Evolutionary conservation across 2,888 invertebrate genomes (phyloP).

Genomic region (Aphodius granarius): DNA sequence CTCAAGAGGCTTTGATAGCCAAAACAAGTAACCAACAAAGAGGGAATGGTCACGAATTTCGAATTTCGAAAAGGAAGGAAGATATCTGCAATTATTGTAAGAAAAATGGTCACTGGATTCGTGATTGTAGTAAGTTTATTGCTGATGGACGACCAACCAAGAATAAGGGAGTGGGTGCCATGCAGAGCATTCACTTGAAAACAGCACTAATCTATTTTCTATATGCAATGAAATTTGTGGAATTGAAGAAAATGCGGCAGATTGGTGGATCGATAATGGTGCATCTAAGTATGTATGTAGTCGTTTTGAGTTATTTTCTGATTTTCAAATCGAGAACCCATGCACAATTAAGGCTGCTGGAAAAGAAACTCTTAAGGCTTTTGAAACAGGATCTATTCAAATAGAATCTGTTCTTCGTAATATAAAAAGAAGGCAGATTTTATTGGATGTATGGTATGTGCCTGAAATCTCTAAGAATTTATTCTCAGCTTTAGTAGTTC

Average conservation of each 20-base stretch:
- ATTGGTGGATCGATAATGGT: constrained; percentile 44
- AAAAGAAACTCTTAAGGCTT: constrained; percentile 29
- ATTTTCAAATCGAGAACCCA: neutral
- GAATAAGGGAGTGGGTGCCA: constrained; percentile 14
- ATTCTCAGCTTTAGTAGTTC: constrained; percentile 37
- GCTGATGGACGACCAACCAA: constrained; percentile 34
- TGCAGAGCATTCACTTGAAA: constrained; percentile 13
- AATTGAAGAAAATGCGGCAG: constrained; percentile 23
- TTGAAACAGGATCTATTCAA: constrained; percentile 26
- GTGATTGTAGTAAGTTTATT: constrained; percentile 36
- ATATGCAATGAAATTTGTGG: constrained; percentile 28
- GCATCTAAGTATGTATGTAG: constrained; percentile 41
- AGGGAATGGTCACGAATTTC: neutral
- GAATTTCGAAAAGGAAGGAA: neutral
- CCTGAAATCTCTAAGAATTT: constrained; percentile 37
- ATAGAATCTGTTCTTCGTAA: neutral
- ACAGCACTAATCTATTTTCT: constrained; percentile 1
- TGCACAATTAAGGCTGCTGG: constrained; percentile 31
- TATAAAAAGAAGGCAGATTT: constrained; percentile 18
- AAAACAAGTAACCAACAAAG: neutral
- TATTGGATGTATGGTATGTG: constrained; percentile 37
- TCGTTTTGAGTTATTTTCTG: constrained; percentile 14
- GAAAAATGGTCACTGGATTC: constrained; percentile 26
- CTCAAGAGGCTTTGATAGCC: constrained; percentile 30
- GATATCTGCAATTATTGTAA: constrained; percentile 36